Conservation (phyloP, 2,888 invertebrate genomes). For the Silvanus unidentatus region DNA sequence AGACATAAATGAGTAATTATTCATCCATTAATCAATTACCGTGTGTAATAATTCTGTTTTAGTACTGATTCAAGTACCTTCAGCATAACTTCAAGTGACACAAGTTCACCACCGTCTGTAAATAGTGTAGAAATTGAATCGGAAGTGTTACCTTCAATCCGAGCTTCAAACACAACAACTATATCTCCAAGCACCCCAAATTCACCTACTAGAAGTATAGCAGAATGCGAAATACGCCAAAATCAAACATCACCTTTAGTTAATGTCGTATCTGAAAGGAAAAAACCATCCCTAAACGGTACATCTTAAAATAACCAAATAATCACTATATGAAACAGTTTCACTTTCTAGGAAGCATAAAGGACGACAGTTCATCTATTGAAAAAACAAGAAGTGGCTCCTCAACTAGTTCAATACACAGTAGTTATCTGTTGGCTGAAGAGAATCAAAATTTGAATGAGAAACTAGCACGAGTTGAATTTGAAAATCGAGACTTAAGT, state of each 20-base stretch:
- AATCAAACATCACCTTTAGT: not conserved
- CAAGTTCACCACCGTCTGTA: not conserved
- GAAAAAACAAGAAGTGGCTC: constrained; percentile 18
- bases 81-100: too few relatives aligned
- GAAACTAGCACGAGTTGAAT: constrained; percentile 35
- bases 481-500: constrained; percentile 35
- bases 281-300: constrained; percentile 9
- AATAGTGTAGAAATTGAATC: too few relatives aligned
- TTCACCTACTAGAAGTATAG: too few relatives aligned
- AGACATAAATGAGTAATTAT: constrained; percentile 3
- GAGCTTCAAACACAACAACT: too few relatives aligned
- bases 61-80: not conserved
- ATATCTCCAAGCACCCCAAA: too few relatives aligned
- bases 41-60: not conserved
- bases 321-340: too few relatives aligned
- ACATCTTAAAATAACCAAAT: not conserved
- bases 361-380: constrained; percentile 14
- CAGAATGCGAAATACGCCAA: too few relatives aligned
- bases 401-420: constrained; percentile 24
- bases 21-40: too few relatives aligned
- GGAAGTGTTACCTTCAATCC: too few relatives aligned
- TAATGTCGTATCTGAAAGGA: constrained; percentile 1
- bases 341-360: too few relatives aligned
- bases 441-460: constrained; percentile 31
- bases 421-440: constrained; percentile 27